phyloP scores from a whole-genome alignment of 2,113 vertebrate genomes.

The Micronycteris hirsuta region DNA sequence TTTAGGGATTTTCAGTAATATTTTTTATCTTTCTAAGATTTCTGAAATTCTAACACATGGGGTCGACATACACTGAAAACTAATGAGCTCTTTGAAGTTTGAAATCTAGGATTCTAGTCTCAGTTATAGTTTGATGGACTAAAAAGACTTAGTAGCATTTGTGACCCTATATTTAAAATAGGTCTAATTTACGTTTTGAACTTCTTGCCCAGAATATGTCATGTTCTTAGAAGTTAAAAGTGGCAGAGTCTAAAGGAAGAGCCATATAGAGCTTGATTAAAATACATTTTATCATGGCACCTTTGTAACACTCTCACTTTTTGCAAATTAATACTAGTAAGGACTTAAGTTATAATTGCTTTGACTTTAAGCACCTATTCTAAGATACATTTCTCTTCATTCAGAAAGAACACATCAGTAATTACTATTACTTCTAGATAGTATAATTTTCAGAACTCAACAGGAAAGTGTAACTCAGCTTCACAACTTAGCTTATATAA shows the following conservation, averaged over 20 bases:
- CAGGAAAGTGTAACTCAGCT: neutral
- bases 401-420: neutral
- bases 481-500: neutral
- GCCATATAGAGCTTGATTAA: neutral
- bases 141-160: neutral
- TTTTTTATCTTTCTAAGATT: neutral
- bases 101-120: neutral
- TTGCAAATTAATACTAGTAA: neutral
- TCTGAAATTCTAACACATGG: neutral
- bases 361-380: slow-evolving; percentile 18
- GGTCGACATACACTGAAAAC: neutral
- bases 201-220: neutral
- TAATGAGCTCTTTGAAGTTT: neutral
- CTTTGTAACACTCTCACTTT: neutral
- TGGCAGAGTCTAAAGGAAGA: neutral
- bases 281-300: neutral
- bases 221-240: neutral
- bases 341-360: neutral
- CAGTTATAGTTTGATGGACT: neutral
- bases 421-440: neutral
- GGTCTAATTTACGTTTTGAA: neutral
- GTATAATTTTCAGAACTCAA: neutral
- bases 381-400: neutral
- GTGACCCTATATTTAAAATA: neutral
- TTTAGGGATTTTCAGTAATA: neutral